phyloP scores from a whole-genome alignment of 2,113 vertebrate genomes.

The Cryptomyrus ogoouensis region DNA sequence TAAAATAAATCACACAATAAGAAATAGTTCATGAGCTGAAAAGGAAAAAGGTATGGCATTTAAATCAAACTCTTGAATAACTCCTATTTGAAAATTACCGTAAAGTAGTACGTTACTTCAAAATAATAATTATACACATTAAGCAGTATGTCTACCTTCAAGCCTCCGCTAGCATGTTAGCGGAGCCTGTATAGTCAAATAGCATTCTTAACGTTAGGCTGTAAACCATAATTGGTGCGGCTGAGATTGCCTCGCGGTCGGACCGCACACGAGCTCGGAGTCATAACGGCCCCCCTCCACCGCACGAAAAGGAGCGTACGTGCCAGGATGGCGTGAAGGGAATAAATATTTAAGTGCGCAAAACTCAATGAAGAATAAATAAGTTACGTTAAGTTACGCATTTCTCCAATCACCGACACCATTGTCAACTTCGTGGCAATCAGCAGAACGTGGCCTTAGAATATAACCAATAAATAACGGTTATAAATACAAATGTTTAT shows the following conservation, averaged over 20 bases:
- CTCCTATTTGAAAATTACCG: neutral
- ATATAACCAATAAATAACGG: neutral
- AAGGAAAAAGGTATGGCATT: neutral
- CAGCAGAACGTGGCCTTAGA: neutral
- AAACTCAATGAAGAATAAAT: neutral
- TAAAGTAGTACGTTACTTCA: neutral
- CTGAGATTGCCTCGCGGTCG: neutral
- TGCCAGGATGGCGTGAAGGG: neutral
- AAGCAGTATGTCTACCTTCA: neutral
- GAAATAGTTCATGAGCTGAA: neutral
- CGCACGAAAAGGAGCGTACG: too few species aligned
- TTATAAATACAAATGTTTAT: neutral
- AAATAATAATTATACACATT: conserved; percentile 5
- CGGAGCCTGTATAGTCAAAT: neutral
- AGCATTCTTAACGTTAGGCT: neutral
- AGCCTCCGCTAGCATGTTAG: neutral
- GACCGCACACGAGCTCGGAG: neutral
- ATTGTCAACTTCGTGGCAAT: neutral
- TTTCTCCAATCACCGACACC: neutral
- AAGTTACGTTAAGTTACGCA: neutral
- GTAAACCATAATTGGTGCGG: neutral
- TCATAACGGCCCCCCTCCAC: neutral
- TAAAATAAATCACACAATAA: neutral
- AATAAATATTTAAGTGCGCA: neutral
- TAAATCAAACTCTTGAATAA: neutral